Base-by-base conservation (phyloP, 2,888 invertebrate genomes). In the Acholoe squamosa region DNA sequence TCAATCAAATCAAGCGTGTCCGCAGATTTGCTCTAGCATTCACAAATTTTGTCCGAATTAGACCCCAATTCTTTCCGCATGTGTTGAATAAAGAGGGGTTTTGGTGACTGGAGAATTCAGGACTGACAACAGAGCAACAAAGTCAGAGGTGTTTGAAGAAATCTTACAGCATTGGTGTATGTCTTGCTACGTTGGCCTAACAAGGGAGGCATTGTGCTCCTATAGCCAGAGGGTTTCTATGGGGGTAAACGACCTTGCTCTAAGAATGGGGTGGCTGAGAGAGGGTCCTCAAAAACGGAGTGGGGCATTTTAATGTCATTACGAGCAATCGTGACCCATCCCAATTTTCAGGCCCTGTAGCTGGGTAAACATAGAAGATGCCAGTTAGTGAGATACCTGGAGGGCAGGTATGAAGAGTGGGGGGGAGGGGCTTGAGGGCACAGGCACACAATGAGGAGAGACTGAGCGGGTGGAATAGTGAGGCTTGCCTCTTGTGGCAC, bases 271-370 rank as follows among this genome's bases (percentile, higher is more conserved):
- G n/a, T n/a, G n/a, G n/a, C n/a, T n/a, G n/a, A 61, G n/a, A 61
- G 19, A 19, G 10, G 3, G 10, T 19, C n/a, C n/a, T 22, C 5
- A 14, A 61, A 61, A 61, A 61, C 61, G 61, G n/a, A 3, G 10
- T 61, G 61, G 61, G 61, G 25, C 61, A 25, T 71, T 71, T 71
- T 71, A 71, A 71, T 71, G 71, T 71, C 71, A 71, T 71, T 71
- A 71, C 16, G 1, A 25, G 28, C 71, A 71, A 71, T 71, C 71
- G 28, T 28, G 25, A 25, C 71, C 28, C 31, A 71, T 71, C 71
- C 28, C 71, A 14, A 14, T 71, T 71, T 28, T 71, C 71, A 71
- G 71, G 28, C 71, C 3, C 28, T 0, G n/a, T 28, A 0, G 14
- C 28, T 71, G 71, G 71, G 71, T 71, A 71, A 71, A 71, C 71